Percentiles rank a stretch among this genome's conserved stretches.
These are phyloP conservation scores for Darevskia mixta DNA, from an alignment of 2,797 vertebrate genomes.

Conservation along the genomic window DNA sequence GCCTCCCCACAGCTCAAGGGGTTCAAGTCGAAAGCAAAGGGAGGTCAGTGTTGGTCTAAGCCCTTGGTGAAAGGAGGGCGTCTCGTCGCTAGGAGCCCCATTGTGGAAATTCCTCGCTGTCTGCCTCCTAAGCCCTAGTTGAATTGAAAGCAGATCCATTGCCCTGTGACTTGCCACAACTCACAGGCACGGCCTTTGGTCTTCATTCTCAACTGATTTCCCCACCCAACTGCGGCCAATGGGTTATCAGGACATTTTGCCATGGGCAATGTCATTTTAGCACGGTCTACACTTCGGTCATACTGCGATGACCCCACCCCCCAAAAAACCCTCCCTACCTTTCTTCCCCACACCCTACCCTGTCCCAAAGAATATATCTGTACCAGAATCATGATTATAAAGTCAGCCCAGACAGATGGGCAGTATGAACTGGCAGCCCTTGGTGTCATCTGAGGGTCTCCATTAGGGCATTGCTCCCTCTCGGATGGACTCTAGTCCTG, in stretches of 20 bases:
- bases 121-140: background rate
- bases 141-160: background rate
- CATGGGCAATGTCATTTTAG: no score
- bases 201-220: background rate
- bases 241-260: background rate
- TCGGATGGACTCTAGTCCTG: background rate
- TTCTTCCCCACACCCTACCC: background rate
- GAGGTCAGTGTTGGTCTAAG: constrained; percentile 44
- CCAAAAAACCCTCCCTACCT: background rate
- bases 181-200: background rate
- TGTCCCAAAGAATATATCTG: no score
- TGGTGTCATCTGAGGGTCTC: constrained; percentile 6
- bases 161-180: background rate
- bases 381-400: background rate
- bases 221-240: background rate
- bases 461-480: background rate
- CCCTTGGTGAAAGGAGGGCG: constrained; percentile 33
- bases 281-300: background rate
- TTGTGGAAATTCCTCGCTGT: background rate
- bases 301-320: background rate
- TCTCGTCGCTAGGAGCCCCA: background rate
- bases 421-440: constrained; percentile 25
- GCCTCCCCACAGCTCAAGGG: background rate
- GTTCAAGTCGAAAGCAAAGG: background rate
- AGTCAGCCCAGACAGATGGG: background rate